A percentile compares a stretch with the other conserved stretches of the same genome.
These are phyloP conservation scores for Cryptomyrus ogoouensis DNA, from an alignment of 2,113 vertebrate genomes.

Conservation along the genomic window DNA sequence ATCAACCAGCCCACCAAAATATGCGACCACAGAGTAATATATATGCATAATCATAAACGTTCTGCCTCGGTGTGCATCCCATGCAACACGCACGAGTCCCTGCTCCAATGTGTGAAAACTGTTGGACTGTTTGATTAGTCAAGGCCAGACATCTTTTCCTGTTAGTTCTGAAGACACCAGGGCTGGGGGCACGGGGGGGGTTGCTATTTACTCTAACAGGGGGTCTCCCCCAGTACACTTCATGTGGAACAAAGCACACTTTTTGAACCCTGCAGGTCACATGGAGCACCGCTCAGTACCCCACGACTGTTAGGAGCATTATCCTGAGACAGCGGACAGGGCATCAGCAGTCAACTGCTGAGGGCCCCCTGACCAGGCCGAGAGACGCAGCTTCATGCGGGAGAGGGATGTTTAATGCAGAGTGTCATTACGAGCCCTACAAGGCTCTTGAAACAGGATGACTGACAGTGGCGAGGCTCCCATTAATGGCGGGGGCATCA, in stretches of 20 bases:
- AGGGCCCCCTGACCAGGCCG: background rate
- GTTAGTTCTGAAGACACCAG: background rate
- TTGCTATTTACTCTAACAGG: background rate
- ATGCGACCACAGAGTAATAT: background rate
- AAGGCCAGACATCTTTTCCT: background rate
- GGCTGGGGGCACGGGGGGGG: background rate
- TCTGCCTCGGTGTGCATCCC: background rate
- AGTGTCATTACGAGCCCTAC: background rate
- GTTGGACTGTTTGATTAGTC: background rate
- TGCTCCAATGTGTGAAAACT: background rate
- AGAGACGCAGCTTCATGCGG: background rate
- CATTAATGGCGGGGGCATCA: constrained; percentile 14
- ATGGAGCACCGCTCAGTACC: background rate
- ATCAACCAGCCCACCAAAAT: background rate
- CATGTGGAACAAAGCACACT: background rate
- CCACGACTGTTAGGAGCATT: background rate
- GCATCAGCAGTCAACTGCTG: background rate
- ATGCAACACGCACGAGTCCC: background rate
- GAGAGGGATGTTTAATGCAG: background rate
- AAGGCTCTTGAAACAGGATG: background rate
- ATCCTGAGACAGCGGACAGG: background rate
- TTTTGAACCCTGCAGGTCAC: background rate
- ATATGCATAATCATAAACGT: background rate
- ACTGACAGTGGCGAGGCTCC: constrained; percentile 12
- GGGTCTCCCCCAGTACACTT: background rate